Evolutionary conservation across 2,797 vertebrate genomes (phyloP).

Genomic region (Melanotaenia maccullochi): DNA sequence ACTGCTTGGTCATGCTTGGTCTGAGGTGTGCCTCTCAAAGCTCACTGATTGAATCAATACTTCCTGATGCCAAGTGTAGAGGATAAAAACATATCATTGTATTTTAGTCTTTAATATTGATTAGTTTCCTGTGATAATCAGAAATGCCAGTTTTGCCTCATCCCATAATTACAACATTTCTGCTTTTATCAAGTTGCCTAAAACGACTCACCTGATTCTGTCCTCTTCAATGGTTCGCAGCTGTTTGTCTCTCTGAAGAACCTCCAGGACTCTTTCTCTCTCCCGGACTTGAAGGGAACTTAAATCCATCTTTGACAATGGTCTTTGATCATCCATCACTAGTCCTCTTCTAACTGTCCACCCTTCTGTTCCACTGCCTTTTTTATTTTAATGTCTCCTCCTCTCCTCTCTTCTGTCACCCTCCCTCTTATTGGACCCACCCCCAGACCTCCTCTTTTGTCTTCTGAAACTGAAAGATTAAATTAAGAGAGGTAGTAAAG

Average conservation of each 20-base stretch:
- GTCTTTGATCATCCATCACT: constrained; percentile 21
- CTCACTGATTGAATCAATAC: neutral
- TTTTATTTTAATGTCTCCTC: constrained; percentile 24
- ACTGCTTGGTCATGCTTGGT: neutral
- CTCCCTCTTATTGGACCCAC: constrained; percentile 22
- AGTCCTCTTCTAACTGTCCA: constrained; percentile 21
- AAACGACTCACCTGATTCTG: constrained; percentile 85
- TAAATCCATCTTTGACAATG: constrained; percentile 78
- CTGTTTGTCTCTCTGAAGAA: constrained; percentile 88
- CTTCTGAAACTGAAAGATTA: constrained; percentile 31
- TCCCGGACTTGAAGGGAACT: constrained; percentile 86
- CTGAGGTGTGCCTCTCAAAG: neutral
- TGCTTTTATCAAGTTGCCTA: neutral
- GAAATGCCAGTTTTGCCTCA: neutral
- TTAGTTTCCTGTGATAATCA: neutral
- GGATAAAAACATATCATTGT: neutral
- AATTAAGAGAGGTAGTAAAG: neutral
- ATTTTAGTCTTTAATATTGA: neutral
- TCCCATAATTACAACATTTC: constrained; percentile 12
- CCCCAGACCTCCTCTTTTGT: constrained; percentile 30
- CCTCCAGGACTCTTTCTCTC: constrained; percentile 85
- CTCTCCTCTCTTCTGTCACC: constrained; percentile 27
- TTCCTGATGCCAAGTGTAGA: neutral
- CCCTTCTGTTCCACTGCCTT: constrained; percentile 15
- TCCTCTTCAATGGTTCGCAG: constrained; percentile 88